Conservation (phyloP, 2,113 vertebrate genomes). For the Amphiprion ocellaris region DNA sequence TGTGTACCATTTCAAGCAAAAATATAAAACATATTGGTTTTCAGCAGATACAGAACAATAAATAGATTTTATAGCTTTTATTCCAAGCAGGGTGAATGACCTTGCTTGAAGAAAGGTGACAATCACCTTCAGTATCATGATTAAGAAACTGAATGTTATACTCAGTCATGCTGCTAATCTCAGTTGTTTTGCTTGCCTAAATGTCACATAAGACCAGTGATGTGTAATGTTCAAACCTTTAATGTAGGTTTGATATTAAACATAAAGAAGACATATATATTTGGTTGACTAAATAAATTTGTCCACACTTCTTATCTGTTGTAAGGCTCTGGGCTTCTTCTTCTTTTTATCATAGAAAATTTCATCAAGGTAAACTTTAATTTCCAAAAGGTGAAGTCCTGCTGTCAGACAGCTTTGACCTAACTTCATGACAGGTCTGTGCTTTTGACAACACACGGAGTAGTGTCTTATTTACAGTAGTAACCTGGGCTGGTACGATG, state of each 20-base stretch:
- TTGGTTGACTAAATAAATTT: neutral
- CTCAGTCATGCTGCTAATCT: neutral
- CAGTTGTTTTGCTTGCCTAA: neutral
- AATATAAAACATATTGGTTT: no score
- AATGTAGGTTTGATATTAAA: conserved; percentile 15
- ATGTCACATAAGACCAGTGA: conserved; percentile 11
- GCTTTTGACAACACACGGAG: neutral
- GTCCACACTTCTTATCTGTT: neutral
- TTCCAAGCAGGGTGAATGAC: neutral
- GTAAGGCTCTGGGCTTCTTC: no score
- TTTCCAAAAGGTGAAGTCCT: neutral
- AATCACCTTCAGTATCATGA: neutral
- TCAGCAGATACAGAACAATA: neutral
- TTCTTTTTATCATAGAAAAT: no score
- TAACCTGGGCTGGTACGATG: neutral
- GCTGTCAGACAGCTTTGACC: neutral
- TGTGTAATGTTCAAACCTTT: conserved; percentile 25
- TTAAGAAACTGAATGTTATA: neutral
- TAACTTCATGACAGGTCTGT: neutral
- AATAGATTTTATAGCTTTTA: neutral
- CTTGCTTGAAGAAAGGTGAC: neutral
- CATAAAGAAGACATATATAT: neutral
- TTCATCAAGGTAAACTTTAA: no score
- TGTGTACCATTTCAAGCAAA: no score
- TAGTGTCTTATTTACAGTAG: neutral